These are phyloP conservation scores for Callithrix jacchus DNA, from an alignment of 2,113 vertebrate species.

Conservation along the genomic window DNA sequence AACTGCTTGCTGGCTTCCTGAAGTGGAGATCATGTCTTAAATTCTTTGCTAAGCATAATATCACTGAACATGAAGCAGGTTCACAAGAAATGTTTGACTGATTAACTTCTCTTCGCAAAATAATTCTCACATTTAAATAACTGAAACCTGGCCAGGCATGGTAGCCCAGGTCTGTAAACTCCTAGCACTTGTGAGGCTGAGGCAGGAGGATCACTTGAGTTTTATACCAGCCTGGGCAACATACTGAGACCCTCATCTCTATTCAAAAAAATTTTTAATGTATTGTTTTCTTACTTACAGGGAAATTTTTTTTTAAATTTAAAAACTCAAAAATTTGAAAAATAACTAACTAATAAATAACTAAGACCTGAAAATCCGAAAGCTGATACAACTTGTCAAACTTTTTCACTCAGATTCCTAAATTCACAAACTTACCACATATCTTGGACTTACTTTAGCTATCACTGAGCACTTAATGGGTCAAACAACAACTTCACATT, in stretches of 20 bases:
- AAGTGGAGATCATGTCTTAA: neutral
- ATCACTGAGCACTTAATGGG: neutral
- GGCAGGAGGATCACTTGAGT: too few relatives aligned
- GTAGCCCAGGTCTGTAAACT: too few relatives aligned
- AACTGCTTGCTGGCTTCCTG: neutral
- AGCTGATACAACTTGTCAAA: neutral
- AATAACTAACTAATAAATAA: neutral
- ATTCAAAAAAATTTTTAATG: too few relatives aligned
- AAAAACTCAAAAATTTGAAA: too few relatives aligned
- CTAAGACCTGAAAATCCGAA: neutral
- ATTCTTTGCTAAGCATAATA: neutral
- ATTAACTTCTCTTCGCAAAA: neutral
- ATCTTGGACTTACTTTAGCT: neutral
- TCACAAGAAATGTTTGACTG: neutral
- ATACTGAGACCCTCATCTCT: too few relatives aligned
- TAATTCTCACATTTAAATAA: neutral
- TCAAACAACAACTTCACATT: neutral
- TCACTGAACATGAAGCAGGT: neutral
- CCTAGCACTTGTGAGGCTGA: too few relatives aligned
- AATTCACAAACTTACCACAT: neutral
- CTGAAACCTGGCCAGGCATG: too few relatives aligned
- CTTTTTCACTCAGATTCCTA: neutral
- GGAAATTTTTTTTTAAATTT: too few relatives aligned
- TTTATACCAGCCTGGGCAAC: too few relatives aligned
- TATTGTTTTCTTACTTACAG: too few relatives aligned